A percentile compares a stretch with the other conserved stretches of the same genome.
phyloP scores from a whole-genome alignment of 2,888 invertebrate species.

The Leptinotarsa tumamoca region DNA sequence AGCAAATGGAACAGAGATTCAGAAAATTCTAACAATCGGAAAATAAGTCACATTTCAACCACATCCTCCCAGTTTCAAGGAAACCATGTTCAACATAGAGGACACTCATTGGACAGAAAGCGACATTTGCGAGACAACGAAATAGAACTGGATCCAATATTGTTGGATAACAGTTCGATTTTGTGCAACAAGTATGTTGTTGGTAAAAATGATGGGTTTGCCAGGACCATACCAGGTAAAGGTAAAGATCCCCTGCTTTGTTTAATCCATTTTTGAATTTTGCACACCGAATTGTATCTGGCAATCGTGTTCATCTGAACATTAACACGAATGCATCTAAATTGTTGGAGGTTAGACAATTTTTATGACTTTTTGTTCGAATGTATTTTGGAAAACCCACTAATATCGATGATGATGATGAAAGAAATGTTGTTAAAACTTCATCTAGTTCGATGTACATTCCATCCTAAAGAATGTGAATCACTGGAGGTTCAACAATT shows the following conservation, averaged over 20 bases:
- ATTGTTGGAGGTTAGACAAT: conserved; percentile 6
- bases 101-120: conserved; percentile 63
- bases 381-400: background rate
- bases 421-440: background rate
- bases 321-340: conserved; percentile 9
- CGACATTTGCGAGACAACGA: conserved; percentile 55
- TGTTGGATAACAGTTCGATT: conserved; percentile 71
- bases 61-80: conserved; percentile 34
- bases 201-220: conserved; percentile 66
- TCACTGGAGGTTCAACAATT: too few relatives aligned
- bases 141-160: conserved; percentile 62
- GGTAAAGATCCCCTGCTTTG: conserved; percentile 39
- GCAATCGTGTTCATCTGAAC: conserved; percentile 10
- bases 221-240: conserved; percentile 58
- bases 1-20: conserved; percentile 60
- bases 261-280: conserved; percentile 19
- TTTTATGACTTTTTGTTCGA: background rate
- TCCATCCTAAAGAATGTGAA: background rate
- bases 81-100: conserved; percentile 40
- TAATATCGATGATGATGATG: background rate
- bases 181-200: conserved; percentile 80
- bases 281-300: background rate
- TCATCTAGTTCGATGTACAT: background rate
- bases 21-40: conserved; percentile 28
- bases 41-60: conserved; percentile 50